Evolutionary conservation across 2,797 vertebrate species (phyloP).

Genomic region (Enteromius trimaculatus): DNA sequence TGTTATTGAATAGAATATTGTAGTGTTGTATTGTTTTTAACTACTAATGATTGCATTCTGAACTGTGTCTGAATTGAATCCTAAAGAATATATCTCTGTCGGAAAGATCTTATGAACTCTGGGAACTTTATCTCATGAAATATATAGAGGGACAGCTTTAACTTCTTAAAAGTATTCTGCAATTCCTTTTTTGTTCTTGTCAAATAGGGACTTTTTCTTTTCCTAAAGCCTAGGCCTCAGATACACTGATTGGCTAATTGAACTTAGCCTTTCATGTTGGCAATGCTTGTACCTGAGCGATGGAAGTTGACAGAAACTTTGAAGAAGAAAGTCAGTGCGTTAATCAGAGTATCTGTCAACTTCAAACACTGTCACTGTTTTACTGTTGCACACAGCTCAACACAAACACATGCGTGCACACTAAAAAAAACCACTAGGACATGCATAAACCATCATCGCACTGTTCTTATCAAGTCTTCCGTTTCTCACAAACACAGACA

Average conservation of each 20-base stretch:
- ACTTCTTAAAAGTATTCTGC: slow-evolving; percentile 28
- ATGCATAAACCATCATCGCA: slow-evolving; percentile 22
- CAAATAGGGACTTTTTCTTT: slow-evolving; percentile 30
- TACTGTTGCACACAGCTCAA: slow-evolving; percentile 40
- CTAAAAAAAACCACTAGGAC: slow-evolving; percentile 10
- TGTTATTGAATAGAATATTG: neutral
- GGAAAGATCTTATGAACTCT: slow-evolving; percentile 2
- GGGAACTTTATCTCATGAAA: slow-evolving; percentile 20
- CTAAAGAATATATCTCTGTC: slow-evolving; percentile 4
- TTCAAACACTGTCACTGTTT: slow-evolving; percentile 49
- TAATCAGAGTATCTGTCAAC: slow-evolving; percentile 59
- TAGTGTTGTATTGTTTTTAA: neutral
- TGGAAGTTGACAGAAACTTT: slow-evolving; percentile 52
- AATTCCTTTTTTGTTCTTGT: slow-evolving; percentile 12
- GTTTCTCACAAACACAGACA: slow-evolving; percentile 29
- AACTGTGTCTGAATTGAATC: slow-evolving; percentile 3
- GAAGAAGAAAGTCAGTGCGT: slow-evolving; percentile 51
- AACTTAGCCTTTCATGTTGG: slow-evolving; percentile 54
- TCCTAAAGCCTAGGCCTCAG: slow-evolving; percentile 3
- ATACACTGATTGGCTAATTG: slow-evolving; percentile 52
- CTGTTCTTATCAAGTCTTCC: slow-evolving; percentile 46
- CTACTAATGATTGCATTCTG: neutral
- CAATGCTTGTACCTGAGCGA: slow-evolving; percentile 42
- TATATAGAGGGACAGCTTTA: neutral
- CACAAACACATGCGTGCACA: slow-evolving; percentile 39